Evolutionary conservation across 2,888 invertebrate genomes (phyloP), one percentile per base, ranked within the genome.

Genomic region (Halictus ligatus): DNA sequence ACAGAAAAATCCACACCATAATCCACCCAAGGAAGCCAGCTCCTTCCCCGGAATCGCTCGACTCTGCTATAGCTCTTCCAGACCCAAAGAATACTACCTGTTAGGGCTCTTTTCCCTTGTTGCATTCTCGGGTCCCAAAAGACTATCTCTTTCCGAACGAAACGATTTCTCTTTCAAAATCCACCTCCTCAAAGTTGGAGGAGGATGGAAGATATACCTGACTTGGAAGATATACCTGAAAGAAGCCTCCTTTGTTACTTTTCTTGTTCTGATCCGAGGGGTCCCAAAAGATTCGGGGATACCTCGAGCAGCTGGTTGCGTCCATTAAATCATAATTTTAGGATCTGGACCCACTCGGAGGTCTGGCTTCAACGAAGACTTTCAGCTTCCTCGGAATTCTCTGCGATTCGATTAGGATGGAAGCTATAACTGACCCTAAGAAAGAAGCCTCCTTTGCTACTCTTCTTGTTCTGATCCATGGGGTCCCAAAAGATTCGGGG

Each of bases 1-100:
- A 5, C 83, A 60, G 58, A 77, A 48, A 83, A n/a, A n/a, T 58
- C n/a, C 21, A 58, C 58, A n/a, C 58, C 58, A n/a, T n/a, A 4
- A n/a, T n/a, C n/a, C 12, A n/a, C 1, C n/a, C 5, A n/a, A 58
- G 12, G 25, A 58, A n/a, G 64, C 29, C 25, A 6, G 25, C 25
- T 25, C 15, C 4, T 21, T 35, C 46, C 50, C 25, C 72, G 54
- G 43, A 29, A 15, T 43, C 81, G 12, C 58, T n/a, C 12, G 12
- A n/a, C 58, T 58, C 12, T 58, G 43, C 25, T 67, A 40, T 74
- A 71, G 58, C 15, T n/a, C 50, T 69, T 74, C 46, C 21, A 21
- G 48, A n/a, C 15, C 21, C 46, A 21, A 75, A n/a, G 21, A 48
- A 13, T 35, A 35, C 3, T 35, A 35, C 35, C 35, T 35, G 1